Base-by-base conservation (phyloP, 2,888 invertebrate genomes). In the Macroteleia sp. region DNA sequence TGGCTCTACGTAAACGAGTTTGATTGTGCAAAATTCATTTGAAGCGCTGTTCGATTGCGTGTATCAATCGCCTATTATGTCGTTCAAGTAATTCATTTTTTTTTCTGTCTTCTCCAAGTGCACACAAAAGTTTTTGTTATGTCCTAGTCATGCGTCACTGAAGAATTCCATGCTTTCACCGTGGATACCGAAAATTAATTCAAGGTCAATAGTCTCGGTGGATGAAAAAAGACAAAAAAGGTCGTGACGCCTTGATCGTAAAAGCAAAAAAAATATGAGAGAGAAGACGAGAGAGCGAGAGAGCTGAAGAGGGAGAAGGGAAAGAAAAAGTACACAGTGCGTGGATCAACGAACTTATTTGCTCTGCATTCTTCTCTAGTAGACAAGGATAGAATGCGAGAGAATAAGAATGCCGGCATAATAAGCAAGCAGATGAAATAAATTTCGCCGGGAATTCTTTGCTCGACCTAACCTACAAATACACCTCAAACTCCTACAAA, bases 381-480 rank as follows among this genome's bases (percentile, higher is more conserved):
- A 36, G 42, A 59, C 10, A 30, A 34, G 30, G 14, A 56, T 5
- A 25, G 30, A 8, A 1, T 0, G 14, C 10, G 9, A 39, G 22
- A 16, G 16, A 30, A 14, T 30, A 10, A 16, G 54, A 46, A 61
- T 28, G 44, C 8, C 52, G 42, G 42, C 25, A 28, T 28, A 41
- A 64, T 56, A 48, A 64, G 42, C 48, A 30, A 17, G 28, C 56
- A n/a, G 32, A 57, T 16, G 44, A 57, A 50, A 50, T 25, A 22
- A 41, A 56, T 64, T 57, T 75, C 17, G 19, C 56, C 14, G 9
- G 36, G 48, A 34, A 67, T 71, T 32, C 30, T 52, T 52, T 19
- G 16, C 20, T 9, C 42, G 17, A 69, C 57, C 57, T 78, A 74
- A 78, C 69, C 73, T 42, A 74, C 69, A 69, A 74, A 62, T 39